A percentile compares a stretch with the other conserved stretches of the same genome.
These are phyloP conservation scores for Stercorarius parasiticus DNA, from an alignment of 2,113 vertebrate species.

Conservation along the genomic window DNA sequence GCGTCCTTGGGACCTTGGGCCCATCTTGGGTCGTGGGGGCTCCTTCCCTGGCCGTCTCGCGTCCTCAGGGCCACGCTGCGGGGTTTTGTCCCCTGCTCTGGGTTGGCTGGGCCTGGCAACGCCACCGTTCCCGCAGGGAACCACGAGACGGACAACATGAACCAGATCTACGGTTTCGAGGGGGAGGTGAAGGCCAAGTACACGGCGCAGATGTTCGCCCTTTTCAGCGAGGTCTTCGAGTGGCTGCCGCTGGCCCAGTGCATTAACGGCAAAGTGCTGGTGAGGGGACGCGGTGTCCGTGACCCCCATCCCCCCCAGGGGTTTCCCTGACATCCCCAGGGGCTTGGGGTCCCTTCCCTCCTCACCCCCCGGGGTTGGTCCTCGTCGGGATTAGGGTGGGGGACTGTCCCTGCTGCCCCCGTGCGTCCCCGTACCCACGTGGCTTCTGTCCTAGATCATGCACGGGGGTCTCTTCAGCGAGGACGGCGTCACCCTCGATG, in stretches of 20 bases:
- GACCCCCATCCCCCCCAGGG: background rate
- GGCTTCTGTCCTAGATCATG: constrained; percentile 82
- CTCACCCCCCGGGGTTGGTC: background rate
- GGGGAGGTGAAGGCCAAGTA: constrained; percentile 96
- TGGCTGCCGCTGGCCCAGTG: constrained; percentile 94
- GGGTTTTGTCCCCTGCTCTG: too few relatives aligned
- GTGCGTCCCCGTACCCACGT: fast-evolving
- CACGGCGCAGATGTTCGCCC: constrained; percentile 94
- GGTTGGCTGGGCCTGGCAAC: fast-evolving
- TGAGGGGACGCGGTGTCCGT: background rate
- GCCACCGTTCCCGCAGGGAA: constrained; percentile 76
- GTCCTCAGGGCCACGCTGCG: background rate
- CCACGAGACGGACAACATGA: constrained; percentile 98
- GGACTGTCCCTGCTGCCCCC: fast-evolving
- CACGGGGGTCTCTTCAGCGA: constrained; percentile 95
- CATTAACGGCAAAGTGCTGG: constrained; percentile 91
- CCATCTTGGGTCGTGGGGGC: too few relatives aligned
- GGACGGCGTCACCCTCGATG: constrained; percentile 90
- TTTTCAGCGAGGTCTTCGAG: constrained; percentile 96
- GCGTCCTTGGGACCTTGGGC: too few relatives aligned
- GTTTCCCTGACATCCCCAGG: background rate
- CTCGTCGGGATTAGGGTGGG: background rate
- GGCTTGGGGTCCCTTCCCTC: background rate
- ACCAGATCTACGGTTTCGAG: constrained; percentile 97
- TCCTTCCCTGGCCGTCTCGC: background rate